Percentiles rank a stretch among this genome's conserved stretches.
Evolutionary conservation across 2,888 invertebrate species (phyloP).

Genomic region (Julus scandinavius): DNA sequence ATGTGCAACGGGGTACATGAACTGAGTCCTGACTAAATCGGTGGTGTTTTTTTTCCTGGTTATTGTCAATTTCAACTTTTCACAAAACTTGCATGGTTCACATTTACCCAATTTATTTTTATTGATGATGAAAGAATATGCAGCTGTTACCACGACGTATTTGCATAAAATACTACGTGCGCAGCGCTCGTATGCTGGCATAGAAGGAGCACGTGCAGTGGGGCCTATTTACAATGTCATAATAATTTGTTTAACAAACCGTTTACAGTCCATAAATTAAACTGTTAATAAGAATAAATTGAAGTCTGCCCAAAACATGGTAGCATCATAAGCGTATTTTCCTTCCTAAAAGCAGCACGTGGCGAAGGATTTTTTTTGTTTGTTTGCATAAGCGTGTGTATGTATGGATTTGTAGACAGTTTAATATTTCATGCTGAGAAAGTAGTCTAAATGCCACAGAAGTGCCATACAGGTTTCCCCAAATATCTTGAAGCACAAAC

Average conservation of each 20-base stretch:
- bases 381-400: neutral
- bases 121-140: too few relatives aligned
- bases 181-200: too few relatives aligned
- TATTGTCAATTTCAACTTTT: too few relatives aligned
- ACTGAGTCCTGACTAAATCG: neutral
- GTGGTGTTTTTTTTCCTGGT: too few relatives aligned
- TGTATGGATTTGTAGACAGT: too few relatives aligned
- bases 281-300: neutral
- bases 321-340: neutral
- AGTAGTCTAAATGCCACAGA: neutral
- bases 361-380: neutral
- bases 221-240: neutral
- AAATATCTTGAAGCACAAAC: neutral
- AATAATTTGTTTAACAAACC: neutral
- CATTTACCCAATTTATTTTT: too few relatives aligned
- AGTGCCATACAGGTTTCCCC: neutral
- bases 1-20: neutral
- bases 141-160: neutral
- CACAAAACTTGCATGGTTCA: too few relatives aligned
- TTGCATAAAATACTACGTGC: neutral
- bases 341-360: neutral
- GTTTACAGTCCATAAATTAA: neutral
- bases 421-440: neutral
- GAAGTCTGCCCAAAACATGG: neutral
- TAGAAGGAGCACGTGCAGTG: too few relatives aligned